These are phyloP conservation scores for Gallinago jamesoni DNA, from an alignment of 2,113 vertebrate genomes.

Conservation along the genomic window DNA sequence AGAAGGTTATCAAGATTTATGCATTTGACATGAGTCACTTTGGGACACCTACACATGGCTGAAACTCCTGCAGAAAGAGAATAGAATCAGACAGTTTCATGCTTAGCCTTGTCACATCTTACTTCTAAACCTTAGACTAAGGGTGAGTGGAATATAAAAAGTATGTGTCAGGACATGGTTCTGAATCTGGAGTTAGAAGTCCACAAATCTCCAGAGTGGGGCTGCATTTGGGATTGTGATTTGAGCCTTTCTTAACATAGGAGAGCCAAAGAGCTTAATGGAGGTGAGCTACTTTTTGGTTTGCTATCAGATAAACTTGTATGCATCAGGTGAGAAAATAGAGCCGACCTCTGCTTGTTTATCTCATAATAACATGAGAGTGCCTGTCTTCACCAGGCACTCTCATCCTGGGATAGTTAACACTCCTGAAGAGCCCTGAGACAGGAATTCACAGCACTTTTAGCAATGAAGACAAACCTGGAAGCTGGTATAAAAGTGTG, in stretches of 20 bases:
- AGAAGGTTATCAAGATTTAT: not conserved
- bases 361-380: accelerated
- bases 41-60: not conserved
- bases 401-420: not conserved
- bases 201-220: not conserved
- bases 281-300: not conserved
- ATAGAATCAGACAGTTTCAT: not conserved
- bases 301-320: not conserved
- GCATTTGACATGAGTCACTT: not conserved
- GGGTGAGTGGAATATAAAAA: not conserved
- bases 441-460: not conserved
- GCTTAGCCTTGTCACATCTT: not conserved
- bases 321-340: not conserved
- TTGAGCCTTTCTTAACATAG: not conserved
- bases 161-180: not conserved
- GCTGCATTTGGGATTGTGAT: not conserved
- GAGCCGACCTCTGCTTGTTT: not conserved
- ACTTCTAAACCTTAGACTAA: not conserved
- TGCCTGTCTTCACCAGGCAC: accelerated
- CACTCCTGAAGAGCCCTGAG: not conserved
- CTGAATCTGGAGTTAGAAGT: not conserved
- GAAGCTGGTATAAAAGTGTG: not conserved
- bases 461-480: not conserved
- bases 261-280: not conserved
- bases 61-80: not conserved